Conservation (phyloP, 2,797 vertebrate genomes). For the Geotrypetes seraphini region DNA sequence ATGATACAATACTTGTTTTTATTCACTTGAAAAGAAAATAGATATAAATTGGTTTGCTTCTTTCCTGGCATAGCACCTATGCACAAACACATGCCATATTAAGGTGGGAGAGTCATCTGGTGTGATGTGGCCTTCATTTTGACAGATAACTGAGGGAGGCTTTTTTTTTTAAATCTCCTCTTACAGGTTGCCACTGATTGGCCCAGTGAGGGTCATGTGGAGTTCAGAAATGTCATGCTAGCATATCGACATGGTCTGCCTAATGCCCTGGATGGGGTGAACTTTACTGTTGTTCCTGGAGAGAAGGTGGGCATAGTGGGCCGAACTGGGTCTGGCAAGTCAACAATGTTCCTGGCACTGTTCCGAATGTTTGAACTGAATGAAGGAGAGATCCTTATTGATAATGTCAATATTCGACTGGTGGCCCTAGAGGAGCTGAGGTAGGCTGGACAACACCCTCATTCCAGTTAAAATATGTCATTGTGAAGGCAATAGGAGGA, state of each 20-base stretch:
- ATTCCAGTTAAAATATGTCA: too few species aligned
- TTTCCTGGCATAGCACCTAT: too few species aligned
- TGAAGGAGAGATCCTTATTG: constrained; percentile 73
- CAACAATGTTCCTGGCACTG: constrained; percentile 79
- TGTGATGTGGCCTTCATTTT: too few species aligned
- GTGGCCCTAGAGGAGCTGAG: constrained; percentile 75
- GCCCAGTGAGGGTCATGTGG: constrained; percentile 70
- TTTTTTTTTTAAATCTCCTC: too few species aligned
- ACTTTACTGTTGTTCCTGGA: constrained; percentile 64
- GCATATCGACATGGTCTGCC: constrained; percentile 73
- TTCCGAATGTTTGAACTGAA: constrained; percentile 87
- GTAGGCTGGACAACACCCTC: too few species aligned
- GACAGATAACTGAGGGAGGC: too few species aligned
- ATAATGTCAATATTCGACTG: constrained; percentile 62
- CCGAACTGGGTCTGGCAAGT: constrained; percentile 92
- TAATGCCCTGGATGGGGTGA: constrained; percentile 78
- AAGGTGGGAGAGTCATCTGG: too few species aligned
- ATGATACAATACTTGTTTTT: too few species aligned
- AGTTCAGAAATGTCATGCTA: constrained; percentile 68
- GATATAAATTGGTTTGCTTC: too few species aligned
- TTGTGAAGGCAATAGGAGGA: too few species aligned
- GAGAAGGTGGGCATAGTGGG: constrained; percentile 91
- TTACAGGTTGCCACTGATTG: constrained; percentile 61
- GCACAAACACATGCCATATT: too few species aligned
- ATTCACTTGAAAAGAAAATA: too few species aligned